Conservation (phyloP, 2,888 invertebrate species). For the Caenorhabditis afra region DNA sequence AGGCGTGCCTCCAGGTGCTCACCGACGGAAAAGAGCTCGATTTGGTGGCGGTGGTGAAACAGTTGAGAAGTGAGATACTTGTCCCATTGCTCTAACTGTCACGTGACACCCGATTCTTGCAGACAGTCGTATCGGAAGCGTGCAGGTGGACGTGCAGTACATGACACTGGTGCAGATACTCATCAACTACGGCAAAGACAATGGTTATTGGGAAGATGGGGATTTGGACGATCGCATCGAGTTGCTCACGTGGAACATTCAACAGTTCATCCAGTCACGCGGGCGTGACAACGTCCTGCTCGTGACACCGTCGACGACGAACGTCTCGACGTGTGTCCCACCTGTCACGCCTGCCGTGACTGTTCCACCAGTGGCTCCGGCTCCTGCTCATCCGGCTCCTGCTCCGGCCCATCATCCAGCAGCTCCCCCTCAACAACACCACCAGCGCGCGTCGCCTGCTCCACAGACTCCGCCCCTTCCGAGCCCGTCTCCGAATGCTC, state of each 20-base stretch:
- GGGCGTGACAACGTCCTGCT: slow-evolving; percentile 32
- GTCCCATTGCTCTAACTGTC: too few species aligned
- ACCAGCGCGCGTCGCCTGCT: too few species aligned
- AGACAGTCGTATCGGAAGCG: slow-evolving; percentile 55
- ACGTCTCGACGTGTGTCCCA: too few species aligned
- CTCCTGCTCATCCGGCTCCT: too few species aligned
- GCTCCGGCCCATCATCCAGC: too few species aligned
- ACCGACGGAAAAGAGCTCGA: slow-evolving; percentile 56
- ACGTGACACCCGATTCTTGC: background rate
- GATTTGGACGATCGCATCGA: slow-evolving; percentile 59
- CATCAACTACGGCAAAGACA: slow-evolving; percentile 54
- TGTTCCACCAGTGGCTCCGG: too few species aligned
- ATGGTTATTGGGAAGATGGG: slow-evolving; percentile 56
- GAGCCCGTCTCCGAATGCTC: too few species aligned
- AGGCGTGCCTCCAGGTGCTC: slow-evolving; percentile 52
- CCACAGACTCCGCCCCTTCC: too few species aligned
- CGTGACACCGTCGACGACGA: slow-evolving; percentile 33
- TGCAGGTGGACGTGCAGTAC: slow-evolving; percentile 62
- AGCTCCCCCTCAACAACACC: too few species aligned
- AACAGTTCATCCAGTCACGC: slow-evolving; percentile 54
- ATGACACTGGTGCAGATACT: slow-evolving; percentile 54
- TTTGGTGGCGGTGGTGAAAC: slow-evolving; percentile 33
- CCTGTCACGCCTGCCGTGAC: background rate
- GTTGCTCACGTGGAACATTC: slow-evolving; percentile 54
- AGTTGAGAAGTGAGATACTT: slow-evolving; percentile 46